These are phyloP conservation scores for Paradoxurus hermaphroditus DNA, from an alignment of 2,113 vertebrate genomes.

Conservation along the genomic window DNA sequence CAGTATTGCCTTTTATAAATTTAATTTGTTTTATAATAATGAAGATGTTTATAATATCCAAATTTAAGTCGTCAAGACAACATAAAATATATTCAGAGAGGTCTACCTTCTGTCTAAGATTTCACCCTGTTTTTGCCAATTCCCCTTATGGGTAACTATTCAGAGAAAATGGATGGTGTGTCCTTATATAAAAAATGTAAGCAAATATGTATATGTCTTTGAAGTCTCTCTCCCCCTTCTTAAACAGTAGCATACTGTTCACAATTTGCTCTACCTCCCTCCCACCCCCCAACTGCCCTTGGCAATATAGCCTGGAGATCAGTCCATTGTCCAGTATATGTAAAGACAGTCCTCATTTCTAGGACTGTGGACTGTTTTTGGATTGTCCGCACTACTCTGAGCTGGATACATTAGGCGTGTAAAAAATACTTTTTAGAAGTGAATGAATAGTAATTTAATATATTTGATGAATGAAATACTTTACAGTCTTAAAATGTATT, in stretches of 20 bases:
- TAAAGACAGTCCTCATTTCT: constrained; percentile 15
- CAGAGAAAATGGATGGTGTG: constrained; percentile 11
- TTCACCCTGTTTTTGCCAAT: background rate
- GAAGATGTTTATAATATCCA: background rate
- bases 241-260: background rate
- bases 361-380: background rate
- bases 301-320: background rate
- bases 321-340: background rate
- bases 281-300: background rate
- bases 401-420: background rate
- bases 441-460: background rate
- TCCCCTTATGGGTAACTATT: background rate
- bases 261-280: background rate
- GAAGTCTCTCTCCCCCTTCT: background rate
- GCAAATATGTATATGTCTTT: background rate
- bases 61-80: background rate
- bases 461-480: background rate
- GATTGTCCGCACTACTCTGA: background rate
- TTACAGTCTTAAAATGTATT: constrained; percentile 35
- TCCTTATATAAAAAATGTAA: background rate
- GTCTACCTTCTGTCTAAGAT: background rate
- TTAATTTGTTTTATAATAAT: background rate
- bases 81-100: background rate
- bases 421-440: background rate
- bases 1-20: background rate